A percentile compares a stretch with the other conserved stretches of the same genome.
Evolutionary conservation across 2,888 invertebrate species (phyloP).

Genomic region (Hirtodrosophila duncani): DNA sequence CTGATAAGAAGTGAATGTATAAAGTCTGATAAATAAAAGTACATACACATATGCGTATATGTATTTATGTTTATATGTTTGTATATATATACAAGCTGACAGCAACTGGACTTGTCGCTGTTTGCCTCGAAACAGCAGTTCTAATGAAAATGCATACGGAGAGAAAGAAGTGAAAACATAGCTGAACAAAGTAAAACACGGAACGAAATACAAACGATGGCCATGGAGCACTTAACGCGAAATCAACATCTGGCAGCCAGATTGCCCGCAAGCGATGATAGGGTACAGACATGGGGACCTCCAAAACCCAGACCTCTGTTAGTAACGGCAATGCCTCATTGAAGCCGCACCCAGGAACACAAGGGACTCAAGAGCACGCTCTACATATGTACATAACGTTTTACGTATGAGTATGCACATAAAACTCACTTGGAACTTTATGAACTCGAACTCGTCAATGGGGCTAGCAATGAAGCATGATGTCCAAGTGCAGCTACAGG

Average conservation of each 20-base stretch:
- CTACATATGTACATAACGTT: no score
- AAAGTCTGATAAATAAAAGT: constrained; percentile 31
- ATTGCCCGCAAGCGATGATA: constrained; percentile 30
- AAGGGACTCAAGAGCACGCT: constrained; percentile 15
- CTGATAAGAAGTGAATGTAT: constrained; percentile 49
- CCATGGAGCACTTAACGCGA: constrained; percentile 52
- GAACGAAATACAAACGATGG: constrained; percentile 21
- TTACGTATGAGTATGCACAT: no score
- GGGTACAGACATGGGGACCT: no score
- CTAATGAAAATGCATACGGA: constrained; percentile 44
- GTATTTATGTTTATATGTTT: constrained; percentile 7
- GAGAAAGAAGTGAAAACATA: constrained; percentile 32
- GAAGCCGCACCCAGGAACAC: constrained; percentile 34
- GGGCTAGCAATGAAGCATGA: constrained; percentile 43
- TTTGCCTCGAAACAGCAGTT: constrained; percentile 21
- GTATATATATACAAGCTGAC: constrained; percentile 4
- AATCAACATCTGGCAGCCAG: constrained; percentile 60
- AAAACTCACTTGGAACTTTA: constrained; percentile 42
- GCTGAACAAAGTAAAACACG: constrained; percentile 42
- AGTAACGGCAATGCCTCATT: constrained; percentile 30
- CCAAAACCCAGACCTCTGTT: constrained; percentile 35
- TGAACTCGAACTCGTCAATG: constrained; percentile 19
- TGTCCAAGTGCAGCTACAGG: constrained; percentile 41
- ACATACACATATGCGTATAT: constrained; percentile 3
- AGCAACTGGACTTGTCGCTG: constrained; percentile 7